Evolutionary conservation across 2,113 vertebrate genomes (phyloP), one percentile per base, ranked within the genome.

Genomic region (Phaetusa simplex): DNA sequence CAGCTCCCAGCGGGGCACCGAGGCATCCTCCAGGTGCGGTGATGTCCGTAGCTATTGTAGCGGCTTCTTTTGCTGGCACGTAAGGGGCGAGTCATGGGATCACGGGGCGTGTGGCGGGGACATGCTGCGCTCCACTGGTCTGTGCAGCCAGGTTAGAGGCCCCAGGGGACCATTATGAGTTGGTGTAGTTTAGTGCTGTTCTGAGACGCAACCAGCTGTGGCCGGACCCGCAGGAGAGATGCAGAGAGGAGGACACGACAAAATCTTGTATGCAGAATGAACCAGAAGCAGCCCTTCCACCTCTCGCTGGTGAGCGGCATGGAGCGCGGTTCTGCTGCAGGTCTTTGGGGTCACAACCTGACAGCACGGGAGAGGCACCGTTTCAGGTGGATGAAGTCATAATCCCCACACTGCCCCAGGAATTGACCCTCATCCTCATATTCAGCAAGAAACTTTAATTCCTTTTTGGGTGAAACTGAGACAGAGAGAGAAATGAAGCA

Each of bases 141-240:
- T 32, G 58, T 55, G 82, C 81, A 82, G 86, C 65, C 70, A 87
- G 91, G 61, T 30, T 64, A 13, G 78, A 55, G 73, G 74, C 78
- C 87, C 45, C 42, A 19, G 62, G 94, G 71, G 40, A 88, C 53
- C 78, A 80, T 92, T 73, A 58, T 19, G 7, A 7, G 62, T 73
- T 27, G 16, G 30, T 56, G 84, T 61, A 50, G 56, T 72, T 93
- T 30, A 82, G 34, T 50, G 90, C 52, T 85, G 43, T 45, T 90
- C 78, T 77, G 84, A 95, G 84, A 45, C 38, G 66, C 34, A 94
- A 32, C 84, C 65, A 91, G 95, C 90, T 96, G 66, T 36, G 70
- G 82, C 87, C 1, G 1, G 74, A 82, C 43, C 30, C 2, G 1
- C 30, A 79, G 73, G 36, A 89, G 82, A 61, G 70, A 12, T 49